phyloP scores from a whole-genome alignment of 2,888 invertebrate genomes.

The Eubasilissa splendida region DNA sequence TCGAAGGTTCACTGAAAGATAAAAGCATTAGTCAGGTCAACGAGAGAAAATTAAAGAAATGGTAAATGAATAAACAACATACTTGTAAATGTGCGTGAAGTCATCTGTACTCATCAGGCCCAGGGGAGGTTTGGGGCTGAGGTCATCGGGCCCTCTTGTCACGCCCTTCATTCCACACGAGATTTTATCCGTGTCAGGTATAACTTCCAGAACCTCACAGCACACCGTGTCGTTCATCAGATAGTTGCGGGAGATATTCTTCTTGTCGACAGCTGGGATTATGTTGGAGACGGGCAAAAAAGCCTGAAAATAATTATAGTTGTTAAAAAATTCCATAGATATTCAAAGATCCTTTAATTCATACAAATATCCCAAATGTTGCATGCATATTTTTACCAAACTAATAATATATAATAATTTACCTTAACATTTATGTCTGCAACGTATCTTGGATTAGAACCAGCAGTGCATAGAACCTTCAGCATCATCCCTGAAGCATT shows the following conservation, averaged over 20 bases:
- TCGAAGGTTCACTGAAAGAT: conserved; percentile 6
- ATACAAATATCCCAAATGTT: not conserved
- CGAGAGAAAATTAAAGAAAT: not conserved
- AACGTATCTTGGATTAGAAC: conserved; percentile 84
- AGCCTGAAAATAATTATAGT: conserved; percentile 68
- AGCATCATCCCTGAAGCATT: conserved; percentile 82
- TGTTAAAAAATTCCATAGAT: not conserved
- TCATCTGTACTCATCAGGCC: conserved; percentile 88
- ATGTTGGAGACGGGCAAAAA: conserved; percentile 80
- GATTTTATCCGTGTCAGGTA: conserved; percentile 90
- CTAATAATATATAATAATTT: not conserved
- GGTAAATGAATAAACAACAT: conserved; percentile 66
- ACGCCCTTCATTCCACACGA: conserved; percentile 89
- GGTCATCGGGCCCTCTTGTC: conserved; percentile 79
- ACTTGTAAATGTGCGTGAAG: conserved; percentile 89
- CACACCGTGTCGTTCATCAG: conserved; percentile 88
- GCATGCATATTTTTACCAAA: too few relatives aligned
- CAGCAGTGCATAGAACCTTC: conserved; percentile 88
- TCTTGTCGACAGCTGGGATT: conserved; percentile 86
- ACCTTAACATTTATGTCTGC: conserved; percentile 92
- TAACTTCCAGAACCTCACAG: conserved; percentile 90
- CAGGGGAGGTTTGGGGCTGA: conserved; percentile 81
- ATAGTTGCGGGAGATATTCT: conserved; percentile 83
- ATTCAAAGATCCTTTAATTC: conserved; percentile 7
- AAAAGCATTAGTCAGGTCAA: conserved; percentile 21